A percentile compares a stretch with the other conserved stretches of the same genome.
phyloP scores from a whole-genome alignment of 2,113 vertebrate species.

The Pagrus major region DNA sequence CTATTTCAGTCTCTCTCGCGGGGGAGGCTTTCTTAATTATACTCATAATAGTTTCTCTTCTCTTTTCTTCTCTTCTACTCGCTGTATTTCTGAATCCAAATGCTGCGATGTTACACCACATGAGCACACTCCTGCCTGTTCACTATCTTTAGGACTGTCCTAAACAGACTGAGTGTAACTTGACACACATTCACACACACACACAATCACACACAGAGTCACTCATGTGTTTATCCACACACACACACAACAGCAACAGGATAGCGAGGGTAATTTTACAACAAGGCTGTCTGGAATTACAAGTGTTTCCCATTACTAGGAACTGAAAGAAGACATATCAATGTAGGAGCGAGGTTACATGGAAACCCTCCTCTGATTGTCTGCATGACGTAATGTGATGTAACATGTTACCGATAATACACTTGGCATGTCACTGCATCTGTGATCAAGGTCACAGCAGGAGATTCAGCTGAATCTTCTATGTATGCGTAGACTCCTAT shows the following conservation, averaged over 20 bases:
- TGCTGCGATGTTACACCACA: conserved; percentile 40
- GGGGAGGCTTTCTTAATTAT: too few species aligned
- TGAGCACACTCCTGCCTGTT: conserved; percentile 27
- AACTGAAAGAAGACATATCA: conserved; percentile 25
- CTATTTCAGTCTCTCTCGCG: too few species aligned
- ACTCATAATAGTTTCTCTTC: too few species aligned
- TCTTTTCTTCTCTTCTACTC: not conserved
- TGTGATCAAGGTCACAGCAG: conserved; percentile 48
- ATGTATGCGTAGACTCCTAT: not conserved
- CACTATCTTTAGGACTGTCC: conserved; percentile 73
- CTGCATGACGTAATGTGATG: conserved; percentile 31
- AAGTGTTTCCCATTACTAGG: conserved; percentile 49
- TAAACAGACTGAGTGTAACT: conserved; percentile 68
- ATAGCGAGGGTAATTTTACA: conserved; percentile 69
- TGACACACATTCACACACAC: conserved; percentile 49
- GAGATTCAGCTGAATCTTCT: conserved; percentile 10
- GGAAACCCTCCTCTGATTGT: conserved; percentile 6
- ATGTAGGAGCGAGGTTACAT: conserved; percentile 4
- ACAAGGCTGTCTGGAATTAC: conserved; percentile 77
- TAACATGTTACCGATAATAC: conserved; percentile 15
- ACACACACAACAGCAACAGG: conserved; percentile 44
- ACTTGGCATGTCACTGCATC: conserved; percentile 5
- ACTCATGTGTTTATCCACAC: not conserved
- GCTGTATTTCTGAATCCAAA: not conserved
- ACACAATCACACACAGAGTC: conserved; percentile 19